Evolutionary conservation across 2,113 vertebrate species (phyloP).

Genomic region (Oryzias celebensis): DNA sequence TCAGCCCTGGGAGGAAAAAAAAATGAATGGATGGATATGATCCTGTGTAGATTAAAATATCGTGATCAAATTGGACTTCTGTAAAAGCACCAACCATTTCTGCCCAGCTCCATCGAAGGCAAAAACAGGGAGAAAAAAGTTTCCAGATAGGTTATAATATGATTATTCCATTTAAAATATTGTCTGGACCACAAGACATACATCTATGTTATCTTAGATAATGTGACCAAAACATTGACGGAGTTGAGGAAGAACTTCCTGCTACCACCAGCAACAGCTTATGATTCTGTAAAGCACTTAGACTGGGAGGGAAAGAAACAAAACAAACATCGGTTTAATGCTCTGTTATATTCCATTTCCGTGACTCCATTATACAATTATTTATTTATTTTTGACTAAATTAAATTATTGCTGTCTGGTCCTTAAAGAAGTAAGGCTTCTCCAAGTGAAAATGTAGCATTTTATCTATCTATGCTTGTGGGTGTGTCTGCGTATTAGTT

Average conservation of each 20-base stretch:
- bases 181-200: conserved; percentile 30
- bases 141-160: conserved; percentile 30
- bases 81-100: neutral
- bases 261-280: conserved; percentile 4
- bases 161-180: conserved; percentile 22
- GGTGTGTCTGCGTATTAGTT: no score
- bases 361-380: neutral
- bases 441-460: no score
- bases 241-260: conserved; percentile 25
- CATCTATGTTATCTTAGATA: conserved; percentile 48
- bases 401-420: conserved; percentile 9
- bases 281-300: conserved; percentile 2
- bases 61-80: neutral
- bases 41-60: neutral
- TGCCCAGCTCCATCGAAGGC: conserved; percentile 2
- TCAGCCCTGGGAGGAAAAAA: no score
- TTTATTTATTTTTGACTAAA: conserved; percentile 2
- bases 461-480: no score
- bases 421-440: conserved; percentile 1
- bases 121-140: no score
- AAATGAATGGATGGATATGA: neutral
- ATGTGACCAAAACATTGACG: conserved; percentile 6
- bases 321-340: conserved; percentile 5
- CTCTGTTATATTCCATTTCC: conserved; percentile 5
- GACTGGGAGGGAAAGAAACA: neutral